phyloP scores from a whole-genome alignment of 2,888 invertebrate genomes.

The Sepioteuthis lessoniana region DNA sequence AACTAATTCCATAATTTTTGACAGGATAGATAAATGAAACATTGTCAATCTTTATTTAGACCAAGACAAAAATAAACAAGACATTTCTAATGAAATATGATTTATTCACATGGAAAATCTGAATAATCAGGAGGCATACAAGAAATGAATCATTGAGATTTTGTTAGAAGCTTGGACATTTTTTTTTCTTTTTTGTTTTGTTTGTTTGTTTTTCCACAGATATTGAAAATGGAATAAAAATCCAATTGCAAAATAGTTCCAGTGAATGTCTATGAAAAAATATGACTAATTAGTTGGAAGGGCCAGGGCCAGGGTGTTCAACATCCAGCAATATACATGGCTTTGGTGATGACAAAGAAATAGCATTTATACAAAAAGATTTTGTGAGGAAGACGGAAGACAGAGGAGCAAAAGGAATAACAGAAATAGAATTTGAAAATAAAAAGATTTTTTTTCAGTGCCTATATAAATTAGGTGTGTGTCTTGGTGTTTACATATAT shows the following conservation, averaged over 20 bases:
- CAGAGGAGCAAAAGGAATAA: not conserved
- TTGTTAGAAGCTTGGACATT: conserved; percentile 5
- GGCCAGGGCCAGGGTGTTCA: conserved; percentile 37
- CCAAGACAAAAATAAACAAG: not conserved
- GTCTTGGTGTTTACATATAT: not conserved
- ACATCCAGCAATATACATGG: conserved; percentile 25
- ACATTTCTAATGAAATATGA: conserved; percentile 42
- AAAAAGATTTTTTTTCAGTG: not conserved
- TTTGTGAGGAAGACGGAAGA: not conserved
- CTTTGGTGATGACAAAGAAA: not conserved
- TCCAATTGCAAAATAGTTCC: conserved; percentile 34
- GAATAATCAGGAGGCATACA: conserved; percentile 43
- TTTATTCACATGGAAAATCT: conserved; percentile 46
- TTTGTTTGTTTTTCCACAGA: not conserved
- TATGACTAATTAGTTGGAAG: conserved; percentile 36
- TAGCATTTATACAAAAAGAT: conserved; percentile 11
- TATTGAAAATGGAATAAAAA: conserved; percentile 38
- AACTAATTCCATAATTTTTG: too few species aligned
- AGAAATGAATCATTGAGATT: conserved; percentile 37
- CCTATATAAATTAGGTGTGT: not conserved
- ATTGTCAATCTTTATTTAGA: too few species aligned
- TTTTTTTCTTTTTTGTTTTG: not conserved
- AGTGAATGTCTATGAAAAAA: conserved; percentile 44
- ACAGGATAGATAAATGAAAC: too few species aligned
- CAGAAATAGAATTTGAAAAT: not conserved